phyloP scores from a whole-genome alignment of 1,140 invertebrate species.

The Parasteatoda tepidariorum region DNA sequence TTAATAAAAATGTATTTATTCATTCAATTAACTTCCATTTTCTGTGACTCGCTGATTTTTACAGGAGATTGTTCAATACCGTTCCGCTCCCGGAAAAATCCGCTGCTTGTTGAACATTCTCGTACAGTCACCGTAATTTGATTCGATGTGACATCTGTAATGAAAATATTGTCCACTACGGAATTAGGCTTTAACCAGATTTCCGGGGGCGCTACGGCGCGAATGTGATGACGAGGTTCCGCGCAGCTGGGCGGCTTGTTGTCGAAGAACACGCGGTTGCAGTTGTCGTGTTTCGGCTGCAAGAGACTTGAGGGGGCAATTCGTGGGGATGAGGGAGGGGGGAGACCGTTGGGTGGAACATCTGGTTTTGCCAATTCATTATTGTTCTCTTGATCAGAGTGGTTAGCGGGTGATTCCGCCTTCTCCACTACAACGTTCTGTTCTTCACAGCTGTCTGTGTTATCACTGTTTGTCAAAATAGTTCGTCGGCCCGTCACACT shows the following conservation, averaged over 20 bases:
- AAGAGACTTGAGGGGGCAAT: not conserved
- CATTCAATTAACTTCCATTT: not conserved
- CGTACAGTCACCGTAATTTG: constrained; percentile 92
- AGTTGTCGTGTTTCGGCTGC: constrained; percentile 42
- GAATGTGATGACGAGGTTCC: not conserved
- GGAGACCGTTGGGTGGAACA: constrained; percentile 10
- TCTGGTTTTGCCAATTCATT: constrained; percentile 20
- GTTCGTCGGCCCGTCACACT: not conserved
- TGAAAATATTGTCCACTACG: constrained; percentile 91
- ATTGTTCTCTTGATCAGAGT: constrained; percentile 58
- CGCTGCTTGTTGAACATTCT: constrained; percentile 92
- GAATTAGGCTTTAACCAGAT: constrained; percentile 85
- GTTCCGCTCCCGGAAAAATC: constrained; percentile 78
- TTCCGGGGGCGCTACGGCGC: constrained; percentile 68
- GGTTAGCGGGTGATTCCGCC: constrained; percentile 40
- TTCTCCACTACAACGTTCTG: not conserved
- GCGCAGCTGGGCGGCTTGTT: not conserved
- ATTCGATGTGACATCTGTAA: constrained; percentile 95
- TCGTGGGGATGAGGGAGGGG: not conserved
- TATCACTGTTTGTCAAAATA: not conserved
- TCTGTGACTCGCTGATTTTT: not conserved
- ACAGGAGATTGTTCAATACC: not conserved
- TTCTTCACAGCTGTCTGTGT: constrained; percentile 6
- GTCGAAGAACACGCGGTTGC: not conserved
- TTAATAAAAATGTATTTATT: not conserved